phyloP scores from a whole-genome alignment of 1,140 invertebrate genomes.

The Bicyclus anynana region DNA sequence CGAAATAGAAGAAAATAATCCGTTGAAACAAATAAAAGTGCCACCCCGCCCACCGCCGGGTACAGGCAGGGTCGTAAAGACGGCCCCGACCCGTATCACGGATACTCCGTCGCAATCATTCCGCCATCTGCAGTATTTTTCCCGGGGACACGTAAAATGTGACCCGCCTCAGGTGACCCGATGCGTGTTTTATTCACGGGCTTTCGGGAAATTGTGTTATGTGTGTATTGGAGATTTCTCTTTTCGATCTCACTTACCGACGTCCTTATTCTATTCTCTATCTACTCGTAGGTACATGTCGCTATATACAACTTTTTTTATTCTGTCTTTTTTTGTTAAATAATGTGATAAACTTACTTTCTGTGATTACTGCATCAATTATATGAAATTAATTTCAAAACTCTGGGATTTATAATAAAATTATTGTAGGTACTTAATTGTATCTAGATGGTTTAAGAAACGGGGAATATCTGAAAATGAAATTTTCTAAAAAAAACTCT shows the following conservation, averaged over 20 bases:
- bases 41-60: not conserved
- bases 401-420: too few relatives aligned
- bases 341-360: too few relatives aligned
- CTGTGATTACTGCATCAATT: too few relatives aligned
- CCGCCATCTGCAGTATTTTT: constrained; percentile 60
- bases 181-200: constrained; percentile 41
- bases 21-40: constrained; percentile 15
- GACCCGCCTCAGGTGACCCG: not conserved
- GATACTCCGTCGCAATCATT: constrained; percentile 61
- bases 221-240: not conserved
- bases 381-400: too few relatives aligned
- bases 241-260: too few relatives aligned
- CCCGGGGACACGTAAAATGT: constrained; percentile 39
- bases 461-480: too few relatives aligned
- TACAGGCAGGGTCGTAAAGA: constrained; percentile 48
- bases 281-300: not conserved
- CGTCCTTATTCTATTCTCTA: too few relatives aligned
- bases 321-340: too few relatives aligned
- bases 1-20: not conserved
- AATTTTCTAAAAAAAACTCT: too few relatives aligned
- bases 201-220: not conserved
- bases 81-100: constrained; percentile 46
- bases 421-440: too few relatives aligned
- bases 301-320: too few relatives aligned
- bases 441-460: too few relatives aligned